phyloP scores from a whole-genome alignment of 2,888 invertebrate genomes.

The Sclerodermus sp. region DNA sequence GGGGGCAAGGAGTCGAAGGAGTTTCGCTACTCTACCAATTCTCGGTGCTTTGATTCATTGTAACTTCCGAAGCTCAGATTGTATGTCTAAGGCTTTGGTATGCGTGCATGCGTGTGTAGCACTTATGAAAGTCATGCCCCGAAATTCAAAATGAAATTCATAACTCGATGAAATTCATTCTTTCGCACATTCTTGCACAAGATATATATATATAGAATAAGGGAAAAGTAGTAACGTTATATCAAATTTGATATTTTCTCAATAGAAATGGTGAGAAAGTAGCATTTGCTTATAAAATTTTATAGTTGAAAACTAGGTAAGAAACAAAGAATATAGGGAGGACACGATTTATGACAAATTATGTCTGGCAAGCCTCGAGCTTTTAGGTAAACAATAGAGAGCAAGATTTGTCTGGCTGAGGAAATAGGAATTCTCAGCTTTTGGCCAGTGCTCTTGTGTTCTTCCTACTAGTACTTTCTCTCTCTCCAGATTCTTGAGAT shows the following conservation, averaged over 20 bases:
- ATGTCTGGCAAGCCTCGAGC: too few relatives aligned
- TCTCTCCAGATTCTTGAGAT: slow-evolving; percentile 27
- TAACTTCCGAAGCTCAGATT: slow-evolving; percentile 30
- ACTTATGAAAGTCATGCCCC: not conserved
- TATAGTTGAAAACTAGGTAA: too few relatives aligned
- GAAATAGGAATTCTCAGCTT: slow-evolving; percentile 29
- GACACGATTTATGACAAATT: too few relatives aligned
- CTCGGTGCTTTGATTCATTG: slow-evolving; percentile 40
- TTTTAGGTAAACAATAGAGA: not conserved
- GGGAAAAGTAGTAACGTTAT: too few relatives aligned
- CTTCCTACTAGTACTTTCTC: too few relatives aligned
- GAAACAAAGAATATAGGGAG: too few relatives aligned
- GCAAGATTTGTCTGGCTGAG: slow-evolving; percentile 33
- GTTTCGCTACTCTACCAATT: slow-evolving; percentile 22
- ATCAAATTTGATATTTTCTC: too few relatives aligned
- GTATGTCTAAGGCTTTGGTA: slow-evolving; percentile 3
- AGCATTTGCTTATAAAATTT: too few relatives aligned
- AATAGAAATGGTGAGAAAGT: too few relatives aligned
- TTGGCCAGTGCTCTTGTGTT: slow-evolving; percentile 33
- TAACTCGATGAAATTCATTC: not conserved
- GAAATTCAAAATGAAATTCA: too few relatives aligned
- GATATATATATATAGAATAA: too few relatives aligned
- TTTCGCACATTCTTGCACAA: too few relatives aligned
- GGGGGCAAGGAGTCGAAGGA: slow-evolving; percentile 1
- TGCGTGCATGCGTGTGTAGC: not conserved